Base-by-base conservation (phyloP, 1,140 invertebrate genomes). In the Leptinotarsa texana region DNA sequence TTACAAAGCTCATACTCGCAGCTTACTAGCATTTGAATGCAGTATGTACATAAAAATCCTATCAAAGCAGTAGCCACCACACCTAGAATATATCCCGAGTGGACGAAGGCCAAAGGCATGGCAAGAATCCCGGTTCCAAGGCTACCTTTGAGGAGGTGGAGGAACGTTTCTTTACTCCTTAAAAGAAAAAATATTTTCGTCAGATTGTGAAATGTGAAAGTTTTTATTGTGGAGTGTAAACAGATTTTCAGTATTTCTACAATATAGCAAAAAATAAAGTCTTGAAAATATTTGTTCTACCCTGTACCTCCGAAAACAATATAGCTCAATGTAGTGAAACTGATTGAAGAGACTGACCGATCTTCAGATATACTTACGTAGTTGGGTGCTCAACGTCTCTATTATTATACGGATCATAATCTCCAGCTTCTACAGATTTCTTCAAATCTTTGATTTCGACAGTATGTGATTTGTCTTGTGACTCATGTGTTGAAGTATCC, bases 91-190 rank as follows among this genome's bases (percentile, higher is more conserved):
- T 95, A 90, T 51, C 95, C 95, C 17, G 95, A 88, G 83, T 96
- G 91, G 65, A 87, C 87, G 76, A 96, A 92, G 0, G 95, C 95
- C 81, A 92, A 90, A 3, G 95, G 94, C 93, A 97, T 96, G 18
- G 95, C 95, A 65, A 97, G 83, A 63, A 97, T 94, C 5, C 96
- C 95, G 0, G 95, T 96, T 42, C 33, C 33, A 42, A 97, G 89
- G 82, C 95, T 96, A 24, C 93, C 94, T 82, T 96, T 96, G 21
- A 95, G 83, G 75, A 96, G 84, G 83, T 96, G 94, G 77, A 95
- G 90, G 77, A 95, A 86, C 0, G 94, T 95, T 74, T 95, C 93
- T 33, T 86, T 85, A 85, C 94, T 94, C 69, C 93, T 95, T 80
- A 15, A 86, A 83, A 80, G 77, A 77, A 79, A 72, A 21, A 13